These are phyloP conservation scores for Tretioscincus oriximinensis DNA, from an alignment of 2,113 vertebrate genomes.

Conservation along the genomic window DNA sequence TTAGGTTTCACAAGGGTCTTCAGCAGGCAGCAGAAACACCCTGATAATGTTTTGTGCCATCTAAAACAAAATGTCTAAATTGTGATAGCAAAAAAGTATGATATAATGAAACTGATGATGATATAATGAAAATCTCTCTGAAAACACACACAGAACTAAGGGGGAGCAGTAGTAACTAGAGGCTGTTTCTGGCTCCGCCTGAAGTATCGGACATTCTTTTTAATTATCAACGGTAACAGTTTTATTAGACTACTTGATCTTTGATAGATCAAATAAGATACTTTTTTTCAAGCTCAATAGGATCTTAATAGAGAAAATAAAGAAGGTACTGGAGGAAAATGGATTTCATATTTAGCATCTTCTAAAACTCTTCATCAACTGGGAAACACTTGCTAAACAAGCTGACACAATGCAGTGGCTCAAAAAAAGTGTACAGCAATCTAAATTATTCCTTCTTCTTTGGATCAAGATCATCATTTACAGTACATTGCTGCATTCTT, in stretches of 20 bases:
- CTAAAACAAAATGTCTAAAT: too few species aligned
- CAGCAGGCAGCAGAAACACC: too few species aligned
- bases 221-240: not conserved
- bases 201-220: not conserved
- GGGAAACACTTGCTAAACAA: not conserved
- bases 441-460: slow-evolving; percentile 1
- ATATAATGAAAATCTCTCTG: too few species aligned
- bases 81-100: too few species aligned
- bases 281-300: not conserved
- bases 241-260: not conserved
- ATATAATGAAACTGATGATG: too few species aligned
- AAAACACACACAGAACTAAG: not conserved
- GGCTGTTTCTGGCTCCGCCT: not conserved
- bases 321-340: not conserved
- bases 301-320: not conserved
- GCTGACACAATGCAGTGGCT: not conserved
- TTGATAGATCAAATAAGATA: not conserved
- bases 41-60: too few species aligned
- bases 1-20: too few species aligned
- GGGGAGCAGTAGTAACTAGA: not conserved
- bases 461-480: slow-evolving; percentile 43
- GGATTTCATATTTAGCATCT: too few species aligned
- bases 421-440: not conserved
- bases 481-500: slow-evolving; percentile 58
- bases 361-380: not conserved